Percentiles rank a stretch among this genome's conserved stretches.
Evolutionary conservation across 35 echinoderm and acorn worm genomes (phyloP).

Genomic region (Patiria miniata): DNA sequence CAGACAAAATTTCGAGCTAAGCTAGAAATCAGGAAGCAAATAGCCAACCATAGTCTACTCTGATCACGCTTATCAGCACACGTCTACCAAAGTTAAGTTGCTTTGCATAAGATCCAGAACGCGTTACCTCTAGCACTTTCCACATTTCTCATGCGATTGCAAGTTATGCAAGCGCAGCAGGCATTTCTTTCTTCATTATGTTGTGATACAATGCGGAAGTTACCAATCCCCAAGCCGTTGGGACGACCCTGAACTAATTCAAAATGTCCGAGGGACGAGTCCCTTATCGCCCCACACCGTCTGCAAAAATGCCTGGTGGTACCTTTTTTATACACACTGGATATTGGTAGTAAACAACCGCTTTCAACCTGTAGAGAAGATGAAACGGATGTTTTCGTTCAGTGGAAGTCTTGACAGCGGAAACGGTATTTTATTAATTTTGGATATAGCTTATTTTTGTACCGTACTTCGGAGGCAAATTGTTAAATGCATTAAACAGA

Average conservation of each 20-base stretch:
- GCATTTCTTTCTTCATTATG: neutral
- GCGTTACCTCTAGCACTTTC: too few relatives aligned
- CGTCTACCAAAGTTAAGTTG: too few relatives aligned
- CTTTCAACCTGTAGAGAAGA: neutral
- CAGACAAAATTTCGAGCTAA: too few relatives aligned
- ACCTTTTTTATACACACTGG: too few relatives aligned
- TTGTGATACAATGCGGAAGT: neutral
- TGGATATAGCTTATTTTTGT: too few relatives aligned
- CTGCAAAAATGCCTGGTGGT: neutral
- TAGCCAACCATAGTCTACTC: too few relatives aligned
- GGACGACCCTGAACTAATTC: slow-evolving; percentile 24
- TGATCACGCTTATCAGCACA: too few relatives aligned
- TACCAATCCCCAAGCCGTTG: neutral
- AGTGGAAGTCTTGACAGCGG: neutral
- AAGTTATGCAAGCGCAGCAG: neutral
- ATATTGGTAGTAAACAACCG: neutral
- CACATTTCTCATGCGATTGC: too few relatives aligned
- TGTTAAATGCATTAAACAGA: too few relatives aligned
- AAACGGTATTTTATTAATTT: neutral
- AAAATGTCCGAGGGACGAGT: neutral
- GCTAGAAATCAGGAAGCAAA: too few relatives aligned
- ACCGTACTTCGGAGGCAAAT: too few relatives aligned
- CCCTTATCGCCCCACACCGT: slow-evolving; percentile 4
- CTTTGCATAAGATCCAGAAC: too few relatives aligned
- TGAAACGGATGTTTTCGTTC: slow-evolving; percentile 14